phyloP scores from a whole-genome alignment of 2,113 vertebrate genomes.

The Bos indicus region DNA sequence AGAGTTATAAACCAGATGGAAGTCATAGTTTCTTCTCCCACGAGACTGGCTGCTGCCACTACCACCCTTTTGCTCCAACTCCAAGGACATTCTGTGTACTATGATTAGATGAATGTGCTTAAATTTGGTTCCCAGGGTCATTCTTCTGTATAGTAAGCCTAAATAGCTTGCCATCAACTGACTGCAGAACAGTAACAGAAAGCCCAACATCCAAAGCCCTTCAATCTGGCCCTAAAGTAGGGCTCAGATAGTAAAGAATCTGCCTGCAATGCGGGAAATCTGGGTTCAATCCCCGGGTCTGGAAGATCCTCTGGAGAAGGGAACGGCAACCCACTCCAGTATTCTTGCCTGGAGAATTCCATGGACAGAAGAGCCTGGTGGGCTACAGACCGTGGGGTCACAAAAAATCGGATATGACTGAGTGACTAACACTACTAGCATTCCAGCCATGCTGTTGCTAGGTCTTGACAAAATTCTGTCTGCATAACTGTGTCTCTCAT shows the following conservation, averaged over 20 bases:
- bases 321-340: neutral
- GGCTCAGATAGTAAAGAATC: neutral
- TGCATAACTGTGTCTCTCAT: neutral
- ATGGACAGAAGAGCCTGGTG: neutral
- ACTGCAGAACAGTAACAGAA: neutral
- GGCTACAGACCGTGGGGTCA: neutral
- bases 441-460: neutral
- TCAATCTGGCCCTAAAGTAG: neutral
- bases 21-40: neutral
- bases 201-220: neutral
- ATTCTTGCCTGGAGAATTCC: neutral
- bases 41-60: neutral
- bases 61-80: neutral
- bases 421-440: neutral
- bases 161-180: neutral
- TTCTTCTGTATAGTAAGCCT: neutral
- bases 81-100: neutral
- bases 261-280: neutral
- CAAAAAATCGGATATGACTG: neutral
- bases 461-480: neutral
- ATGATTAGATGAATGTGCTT: neutral
- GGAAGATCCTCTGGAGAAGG: neutral
- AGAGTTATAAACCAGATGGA: neutral
- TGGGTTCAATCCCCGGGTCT: neutral
- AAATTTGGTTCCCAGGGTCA: neutral